Evolutionary conservation across 1,140 invertebrate genomes (phyloP).

Genomic region (Paramacrobiotus metropolitanus): DNA sequence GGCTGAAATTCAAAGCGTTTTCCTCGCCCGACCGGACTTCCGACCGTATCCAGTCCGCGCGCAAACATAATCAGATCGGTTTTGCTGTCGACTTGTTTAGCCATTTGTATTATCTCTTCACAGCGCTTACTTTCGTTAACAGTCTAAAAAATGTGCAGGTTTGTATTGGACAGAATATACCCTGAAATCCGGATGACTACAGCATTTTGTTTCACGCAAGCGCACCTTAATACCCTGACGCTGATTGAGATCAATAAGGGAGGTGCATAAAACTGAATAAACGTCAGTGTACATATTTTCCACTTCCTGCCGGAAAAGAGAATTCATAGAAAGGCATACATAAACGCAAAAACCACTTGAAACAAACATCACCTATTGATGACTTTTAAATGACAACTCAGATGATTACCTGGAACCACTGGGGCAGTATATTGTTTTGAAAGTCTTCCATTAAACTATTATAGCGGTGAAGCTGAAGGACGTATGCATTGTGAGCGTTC

Average conservation of each 20-base stretch:
- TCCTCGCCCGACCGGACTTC: background rate
- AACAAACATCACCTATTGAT: too few relatives aligned
- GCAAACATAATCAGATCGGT: constrained; percentile 1
- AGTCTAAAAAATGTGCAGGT: background rate
- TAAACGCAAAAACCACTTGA: too few relatives aligned
- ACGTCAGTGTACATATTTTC: background rate
- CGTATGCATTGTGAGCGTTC: constrained; percentile 74
- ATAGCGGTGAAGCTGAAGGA: constrained; percentile 67
- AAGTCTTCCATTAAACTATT: constrained; percentile 57
- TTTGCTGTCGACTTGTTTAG: background rate
- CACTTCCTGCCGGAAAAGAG: background rate
- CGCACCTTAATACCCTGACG: constrained; percentile 1
- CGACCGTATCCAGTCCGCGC: background rate
- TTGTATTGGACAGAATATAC: background rate
- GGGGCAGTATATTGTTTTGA: constrained; percentile 44
- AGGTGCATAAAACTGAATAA: background rate
- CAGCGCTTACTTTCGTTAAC: background rate
- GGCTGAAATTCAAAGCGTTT: background rate
- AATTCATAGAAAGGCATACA: background rate
- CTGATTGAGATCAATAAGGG: constrained; percentile 1
- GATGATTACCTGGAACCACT: constrained; percentile 47
- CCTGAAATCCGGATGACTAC: too few relatives aligned
- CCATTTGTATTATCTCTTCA: background rate
- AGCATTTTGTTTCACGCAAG: too few relatives aligned
- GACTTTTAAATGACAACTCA: too few relatives aligned